These are phyloP conservation scores for Sinocyclocheilus anophthalmus DNA, from an alignment of 2,113 vertebrate genomes.

Conservation along the genomic window DNA sequence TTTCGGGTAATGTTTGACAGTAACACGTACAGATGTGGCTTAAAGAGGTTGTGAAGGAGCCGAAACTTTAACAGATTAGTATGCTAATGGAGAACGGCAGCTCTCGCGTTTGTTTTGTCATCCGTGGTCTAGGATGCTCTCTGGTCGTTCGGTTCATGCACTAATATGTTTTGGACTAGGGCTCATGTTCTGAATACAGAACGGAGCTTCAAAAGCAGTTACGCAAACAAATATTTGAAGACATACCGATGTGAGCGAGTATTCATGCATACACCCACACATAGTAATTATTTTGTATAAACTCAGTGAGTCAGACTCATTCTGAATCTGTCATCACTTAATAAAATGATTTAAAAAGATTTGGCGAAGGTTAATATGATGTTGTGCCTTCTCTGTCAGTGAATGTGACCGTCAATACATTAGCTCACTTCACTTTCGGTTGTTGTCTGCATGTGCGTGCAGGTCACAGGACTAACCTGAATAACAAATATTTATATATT, in stretches of 20 bases:
- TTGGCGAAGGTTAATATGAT: background rate
- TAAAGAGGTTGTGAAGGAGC: background rate
- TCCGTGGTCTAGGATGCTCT: slow-evolving; percentile 10
- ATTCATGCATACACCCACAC: background rate
- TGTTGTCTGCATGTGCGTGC: background rate
- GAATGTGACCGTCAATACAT: slow-evolving; percentile 13
- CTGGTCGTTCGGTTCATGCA: slow-evolving; percentile 10
- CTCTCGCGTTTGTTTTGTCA: slow-evolving; percentile 1
- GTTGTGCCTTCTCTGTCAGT: background rate
- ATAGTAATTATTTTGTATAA: background rate
- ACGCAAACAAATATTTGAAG: background rate
- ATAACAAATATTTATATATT: background rate
- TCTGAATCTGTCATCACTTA: background rate
- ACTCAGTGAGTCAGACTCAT: background rate
- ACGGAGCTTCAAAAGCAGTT: background rate
- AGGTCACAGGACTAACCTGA: background rate
- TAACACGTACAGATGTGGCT: slow-evolving; percentile 3
- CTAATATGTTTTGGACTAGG: slow-evolving; percentile 8
- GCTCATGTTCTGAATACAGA: slow-evolving; percentile 10
- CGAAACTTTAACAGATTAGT: slow-evolving; percentile 17
- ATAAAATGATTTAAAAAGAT: background rate
- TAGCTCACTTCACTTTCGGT: slow-evolving; percentile 9
- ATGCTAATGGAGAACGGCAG: slow-evolving; percentile 29
- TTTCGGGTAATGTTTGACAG: slow-evolving; percentile 23
- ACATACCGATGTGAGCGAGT: background rate